Conservation (phyloP, 2,797 vertebrate genomes). For the Eulemur mongoz region DNA sequence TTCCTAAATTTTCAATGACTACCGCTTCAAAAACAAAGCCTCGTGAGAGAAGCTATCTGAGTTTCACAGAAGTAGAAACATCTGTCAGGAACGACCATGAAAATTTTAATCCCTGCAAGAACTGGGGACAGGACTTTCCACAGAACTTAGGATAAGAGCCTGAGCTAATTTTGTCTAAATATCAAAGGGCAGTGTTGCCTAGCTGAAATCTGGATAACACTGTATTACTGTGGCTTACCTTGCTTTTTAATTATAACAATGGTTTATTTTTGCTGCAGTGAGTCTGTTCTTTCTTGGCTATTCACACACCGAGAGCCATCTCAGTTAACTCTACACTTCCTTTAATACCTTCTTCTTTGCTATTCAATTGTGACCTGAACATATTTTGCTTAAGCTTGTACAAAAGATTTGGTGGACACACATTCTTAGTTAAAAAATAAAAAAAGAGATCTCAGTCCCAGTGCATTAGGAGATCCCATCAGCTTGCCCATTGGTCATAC, state of each 20-base stretch:
- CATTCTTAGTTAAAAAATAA: neutral
- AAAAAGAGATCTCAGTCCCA: no score
- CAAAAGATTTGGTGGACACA: neutral
- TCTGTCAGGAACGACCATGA: neutral
- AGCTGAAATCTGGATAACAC: neutral
- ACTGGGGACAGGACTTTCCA: neutral
- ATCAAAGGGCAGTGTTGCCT: neutral
- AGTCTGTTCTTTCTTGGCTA: neutral
- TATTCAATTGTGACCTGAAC: neutral
- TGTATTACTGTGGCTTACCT: neutral
- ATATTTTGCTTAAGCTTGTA: neutral
- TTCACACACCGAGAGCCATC: neutral
- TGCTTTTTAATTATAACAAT: neutral
- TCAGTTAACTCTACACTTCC: neutral
- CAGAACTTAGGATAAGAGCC: neutral
- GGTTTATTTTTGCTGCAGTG: no score
- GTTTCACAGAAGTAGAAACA: neutral
- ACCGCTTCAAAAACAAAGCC: neutral
- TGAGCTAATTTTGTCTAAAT: neutral
- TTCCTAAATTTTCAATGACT: neutral
- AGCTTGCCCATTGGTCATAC: neutral
- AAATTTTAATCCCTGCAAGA: neutral
- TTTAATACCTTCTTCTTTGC: neutral
- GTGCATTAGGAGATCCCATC: neutral
- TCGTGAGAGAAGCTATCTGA: neutral